Conservation (phyloP, 1,140 invertebrate genomes). For the Euglossa dilemma region DNA sequence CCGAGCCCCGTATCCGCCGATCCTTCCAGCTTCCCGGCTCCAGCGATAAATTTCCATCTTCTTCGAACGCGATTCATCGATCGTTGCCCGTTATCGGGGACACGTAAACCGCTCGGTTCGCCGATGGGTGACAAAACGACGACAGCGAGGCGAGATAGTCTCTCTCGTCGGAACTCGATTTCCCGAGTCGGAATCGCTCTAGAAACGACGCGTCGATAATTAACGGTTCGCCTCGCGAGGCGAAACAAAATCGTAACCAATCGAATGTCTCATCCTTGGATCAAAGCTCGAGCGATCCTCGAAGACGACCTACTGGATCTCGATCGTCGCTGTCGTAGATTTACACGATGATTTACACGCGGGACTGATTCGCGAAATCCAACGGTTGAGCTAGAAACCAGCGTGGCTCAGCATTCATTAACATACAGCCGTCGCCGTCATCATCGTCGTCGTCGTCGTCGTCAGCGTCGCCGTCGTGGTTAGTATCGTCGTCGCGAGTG, state of each 20-base stretch:
- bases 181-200: not conserved
- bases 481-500: constrained; percentile 20
- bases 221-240: not conserved
- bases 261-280: not conserved
- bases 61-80: constrained; percentile 12
- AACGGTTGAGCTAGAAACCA: constrained; percentile 51
- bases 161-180: not conserved
- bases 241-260: not conserved
- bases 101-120: not conserved
- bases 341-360: not conserved
- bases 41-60: not conserved
- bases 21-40: too few relatives aligned
- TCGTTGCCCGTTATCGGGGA: not conserved
- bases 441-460: constrained; percentile 1
- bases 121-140: not conserved
- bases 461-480: not conserved
- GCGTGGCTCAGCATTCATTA: constrained; percentile 46
- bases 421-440: constrained; percentile 45
- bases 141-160: not conserved
- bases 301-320: not conserved
- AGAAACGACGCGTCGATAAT: not conserved
- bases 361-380: constrained; percentile 20
- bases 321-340: not conserved
- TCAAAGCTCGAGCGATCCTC: not conserved
- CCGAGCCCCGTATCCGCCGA: too few relatives aligned